Conservation (phyloP, 2,797 vertebrate species). For the Jordanella pulchra region DNA sequence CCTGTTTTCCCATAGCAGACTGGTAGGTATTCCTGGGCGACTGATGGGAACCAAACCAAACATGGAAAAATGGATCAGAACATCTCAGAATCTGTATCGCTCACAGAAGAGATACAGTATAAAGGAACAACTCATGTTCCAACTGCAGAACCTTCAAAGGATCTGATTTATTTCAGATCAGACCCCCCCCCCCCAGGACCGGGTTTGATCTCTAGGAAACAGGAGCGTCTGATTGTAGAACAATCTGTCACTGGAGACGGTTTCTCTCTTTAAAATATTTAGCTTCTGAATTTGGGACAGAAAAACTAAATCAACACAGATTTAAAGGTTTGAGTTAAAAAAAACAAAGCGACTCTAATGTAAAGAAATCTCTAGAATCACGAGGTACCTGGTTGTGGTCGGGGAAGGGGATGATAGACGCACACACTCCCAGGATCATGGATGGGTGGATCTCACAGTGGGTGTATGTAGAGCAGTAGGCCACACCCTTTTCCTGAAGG, state of each 20-base stretch:
- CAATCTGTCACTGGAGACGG: too few relatives aligned
- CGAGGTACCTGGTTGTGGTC: conserved; percentile 93
- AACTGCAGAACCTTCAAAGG: not conserved
- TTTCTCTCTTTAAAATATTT: not conserved
- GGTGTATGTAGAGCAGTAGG: conserved; percentile 96
- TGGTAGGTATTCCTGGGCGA: conserved; percentile 99
- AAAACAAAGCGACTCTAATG: too few relatives aligned
- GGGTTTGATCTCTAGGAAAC: not conserved
- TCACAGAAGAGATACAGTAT: too few relatives aligned
- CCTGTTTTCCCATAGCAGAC: conserved; percentile 99
- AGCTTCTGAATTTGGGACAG: not conserved
- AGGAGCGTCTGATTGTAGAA: not conserved
- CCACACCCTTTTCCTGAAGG: conserved; percentile 97
- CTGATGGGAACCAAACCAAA: conserved; percentile 61
- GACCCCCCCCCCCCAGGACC: not conserved
- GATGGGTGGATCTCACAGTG: conserved; percentile 99
- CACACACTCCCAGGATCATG: conserved; percentile 98
- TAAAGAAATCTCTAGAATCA: too few relatives aligned
- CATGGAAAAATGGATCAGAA: not conserved
- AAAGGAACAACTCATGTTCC: too few relatives aligned
- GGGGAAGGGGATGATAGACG: conserved; percentile 97
- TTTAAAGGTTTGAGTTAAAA: too few relatives aligned
- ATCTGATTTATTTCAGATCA: not conserved
- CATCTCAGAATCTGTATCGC: not conserved
- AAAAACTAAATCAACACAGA: too few relatives aligned